Conservation (phyloP, 2,797 vertebrate genomes). For the Galagoides demidoff region DNA sequence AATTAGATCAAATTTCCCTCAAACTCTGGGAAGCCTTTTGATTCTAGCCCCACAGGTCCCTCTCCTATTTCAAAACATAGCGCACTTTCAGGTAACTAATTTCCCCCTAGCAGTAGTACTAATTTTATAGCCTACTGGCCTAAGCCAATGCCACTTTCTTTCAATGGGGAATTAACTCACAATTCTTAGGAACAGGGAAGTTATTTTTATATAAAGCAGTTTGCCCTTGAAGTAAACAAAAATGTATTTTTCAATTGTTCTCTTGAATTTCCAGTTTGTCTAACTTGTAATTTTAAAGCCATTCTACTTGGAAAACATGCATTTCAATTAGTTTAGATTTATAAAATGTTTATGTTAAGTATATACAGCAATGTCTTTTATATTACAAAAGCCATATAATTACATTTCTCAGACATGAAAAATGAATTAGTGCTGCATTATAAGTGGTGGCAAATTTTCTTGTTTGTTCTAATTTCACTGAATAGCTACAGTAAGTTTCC, state of each 20-base stretch:
- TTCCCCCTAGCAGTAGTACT: background rate
- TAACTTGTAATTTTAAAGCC: slow-evolving; percentile 76
- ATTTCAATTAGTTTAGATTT: slow-evolving; percentile 86
- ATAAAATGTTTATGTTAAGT: slow-evolving; percentile 83
- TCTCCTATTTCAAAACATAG: background rate
- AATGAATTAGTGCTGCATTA: slow-evolving; percentile 88
- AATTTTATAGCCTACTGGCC: background rate
- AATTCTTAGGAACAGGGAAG: slow-evolving; percentile 24
- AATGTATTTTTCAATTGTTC: slow-evolving; percentile 73
- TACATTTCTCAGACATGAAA: slow-evolving; percentile 85
- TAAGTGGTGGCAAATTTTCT: slow-evolving; percentile 85
- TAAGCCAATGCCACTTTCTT: slow-evolving; percentile 47
- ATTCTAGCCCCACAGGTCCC: background rate
- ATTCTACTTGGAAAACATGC: slow-evolving; percentile 79
- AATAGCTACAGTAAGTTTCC: slow-evolving; percentile 83
- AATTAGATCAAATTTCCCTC: background rate
- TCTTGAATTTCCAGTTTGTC: slow-evolving; percentile 78
- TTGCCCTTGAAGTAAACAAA: slow-evolving; percentile 75
- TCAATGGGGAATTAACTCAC: slow-evolving; percentile 30
- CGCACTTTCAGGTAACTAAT: background rate
- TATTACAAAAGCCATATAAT: slow-evolving; percentile 86
- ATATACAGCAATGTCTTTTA: slow-evolving; percentile 83
- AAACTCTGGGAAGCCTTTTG: background rate
- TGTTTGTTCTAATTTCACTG: slow-evolving; percentile 86
- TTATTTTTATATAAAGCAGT: slow-evolving; percentile 51